phyloP scores from a whole-genome alignment of 2,888 invertebrate genomes.

The Nebria salina region DNA sequence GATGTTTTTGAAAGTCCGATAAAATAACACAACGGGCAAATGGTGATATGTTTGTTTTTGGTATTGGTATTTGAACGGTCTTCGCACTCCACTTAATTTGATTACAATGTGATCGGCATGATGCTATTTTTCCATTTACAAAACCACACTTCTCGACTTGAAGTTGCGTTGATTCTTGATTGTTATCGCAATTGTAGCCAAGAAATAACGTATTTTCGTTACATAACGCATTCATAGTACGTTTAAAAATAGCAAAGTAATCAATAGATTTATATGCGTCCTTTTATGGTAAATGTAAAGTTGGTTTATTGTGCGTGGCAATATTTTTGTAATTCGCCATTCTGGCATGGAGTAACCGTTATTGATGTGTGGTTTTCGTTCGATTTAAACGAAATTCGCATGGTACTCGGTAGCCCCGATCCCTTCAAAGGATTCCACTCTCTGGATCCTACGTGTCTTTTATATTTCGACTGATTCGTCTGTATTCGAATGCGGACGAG shows the following conservation, averaged over 20 bases:
- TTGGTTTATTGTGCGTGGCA: neutral
- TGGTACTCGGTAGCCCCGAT: constrained; percentile 15
- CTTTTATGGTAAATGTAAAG: neutral
- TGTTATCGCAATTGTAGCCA: constrained; percentile 25
- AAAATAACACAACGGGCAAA: constrained; percentile 43
- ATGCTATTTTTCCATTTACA: constrained; percentile 46
- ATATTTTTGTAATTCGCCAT: neutral
- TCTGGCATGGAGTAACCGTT: neutral
- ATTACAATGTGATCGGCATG: constrained; percentile 30
- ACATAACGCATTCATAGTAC: neutral
- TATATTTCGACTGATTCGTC: constrained; percentile 54
- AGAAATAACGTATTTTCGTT: neutral
- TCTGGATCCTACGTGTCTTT: constrained; percentile 59
- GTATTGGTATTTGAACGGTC: constrained; percentile 35
- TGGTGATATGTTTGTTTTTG: constrained; percentile 45
- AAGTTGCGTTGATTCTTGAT: constrained; percentile 24
- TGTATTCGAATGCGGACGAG: constrained; percentile 52
- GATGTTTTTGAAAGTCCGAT: constrained; percentile 39
- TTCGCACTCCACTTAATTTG: constrained; percentile 30
- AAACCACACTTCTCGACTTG: constrained; percentile 11
- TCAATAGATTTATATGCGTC: neutral
- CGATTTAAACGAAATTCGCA: constrained; percentile 21
- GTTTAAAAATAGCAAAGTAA: neutral
- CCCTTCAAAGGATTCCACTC: constrained; percentile 59
- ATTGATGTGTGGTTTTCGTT: constrained; percentile 11